Conservation (phyloP, 23 tunicate genomes). For the Ciona savignyi region DNA sequence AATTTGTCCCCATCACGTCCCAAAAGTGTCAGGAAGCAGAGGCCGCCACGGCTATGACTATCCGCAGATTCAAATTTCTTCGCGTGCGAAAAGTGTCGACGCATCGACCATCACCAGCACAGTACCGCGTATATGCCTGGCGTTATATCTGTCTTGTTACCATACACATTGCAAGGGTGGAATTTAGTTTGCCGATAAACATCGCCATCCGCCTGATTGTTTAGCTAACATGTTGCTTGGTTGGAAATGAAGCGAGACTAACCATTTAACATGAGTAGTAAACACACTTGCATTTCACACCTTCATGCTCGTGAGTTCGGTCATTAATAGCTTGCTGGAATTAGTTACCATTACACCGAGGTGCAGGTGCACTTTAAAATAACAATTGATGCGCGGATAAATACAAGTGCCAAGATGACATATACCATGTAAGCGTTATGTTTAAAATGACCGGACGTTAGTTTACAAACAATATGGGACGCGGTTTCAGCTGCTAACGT, state of each 20-base stretch:
- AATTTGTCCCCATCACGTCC: not conserved
- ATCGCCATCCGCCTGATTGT: not conserved
- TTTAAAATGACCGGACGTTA: not conserved
- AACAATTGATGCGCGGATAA: no score
- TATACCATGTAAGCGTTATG: no score
- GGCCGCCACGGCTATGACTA: constrained; percentile 34
- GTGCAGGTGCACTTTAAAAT: not conserved
- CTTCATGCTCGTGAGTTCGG: no score
- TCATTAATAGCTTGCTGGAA: no score
- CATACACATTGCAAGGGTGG: not conserved
- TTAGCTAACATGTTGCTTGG: not conserved
- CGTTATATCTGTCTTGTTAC: no score
- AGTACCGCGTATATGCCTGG: no score
- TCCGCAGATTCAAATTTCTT: constrained; percentile 13
- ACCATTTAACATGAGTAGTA: no score
- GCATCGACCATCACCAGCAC: not conserved
- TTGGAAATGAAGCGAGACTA: no score
- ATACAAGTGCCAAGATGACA: no score
- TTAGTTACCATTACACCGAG: no score
- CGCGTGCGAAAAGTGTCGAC: constrained; percentile 19
- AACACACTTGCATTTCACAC: no score
- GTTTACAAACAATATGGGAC: not conserved
- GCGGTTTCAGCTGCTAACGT: not conserved
- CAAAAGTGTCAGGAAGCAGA: constrained; percentile 24
- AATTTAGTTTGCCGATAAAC: not conserved